These are phyloP conservation scores for Yponomeuta cagnagella DNA, from an alignment of 2,888 invertebrate genomes.

Conservation along the genomic window DNA sequence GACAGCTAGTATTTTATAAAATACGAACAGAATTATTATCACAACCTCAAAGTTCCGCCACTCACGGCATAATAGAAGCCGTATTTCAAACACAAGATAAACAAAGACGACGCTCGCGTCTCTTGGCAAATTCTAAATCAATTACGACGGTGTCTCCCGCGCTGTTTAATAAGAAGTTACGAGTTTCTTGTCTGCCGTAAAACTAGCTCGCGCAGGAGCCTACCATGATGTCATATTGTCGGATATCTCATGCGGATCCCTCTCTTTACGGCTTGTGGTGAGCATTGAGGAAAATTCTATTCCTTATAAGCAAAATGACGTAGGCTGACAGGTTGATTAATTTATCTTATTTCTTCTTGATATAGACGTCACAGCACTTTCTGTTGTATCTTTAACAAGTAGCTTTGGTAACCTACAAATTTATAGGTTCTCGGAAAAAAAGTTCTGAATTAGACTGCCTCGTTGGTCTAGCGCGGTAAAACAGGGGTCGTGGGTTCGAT, in stretches of 20 bases:
- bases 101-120: conserved; percentile 17
- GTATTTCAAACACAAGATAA: conserved; percentile 18
- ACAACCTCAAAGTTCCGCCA: background rate
- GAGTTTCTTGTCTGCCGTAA: conserved; percentile 55
- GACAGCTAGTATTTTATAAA: too few relatives aligned
- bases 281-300: background rate
- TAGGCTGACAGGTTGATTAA: background rate
- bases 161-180: conserved; percentile 70
- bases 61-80: background rate
- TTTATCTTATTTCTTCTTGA: background rate
- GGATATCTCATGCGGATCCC: background rate
- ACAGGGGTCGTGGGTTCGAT: too few relatives aligned
- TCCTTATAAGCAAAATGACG: background rate
- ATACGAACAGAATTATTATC: background rate
- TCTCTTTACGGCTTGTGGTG: background rate
- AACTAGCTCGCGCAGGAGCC: conserved; percentile 58
- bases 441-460: too few relatives aligned
- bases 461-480: too few relatives aligned
- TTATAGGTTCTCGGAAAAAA: too few relatives aligned
- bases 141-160: conserved; percentile 58
- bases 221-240: conserved; percentile 70
- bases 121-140: conserved; percentile 49
- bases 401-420: too few relatives aligned
- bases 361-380: too few relatives aligned
- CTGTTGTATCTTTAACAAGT: too few relatives aligned